phyloP scores from a whole-genome alignment of 2,113 vertebrate genomes.

The Eulemur macaco region DNA sequence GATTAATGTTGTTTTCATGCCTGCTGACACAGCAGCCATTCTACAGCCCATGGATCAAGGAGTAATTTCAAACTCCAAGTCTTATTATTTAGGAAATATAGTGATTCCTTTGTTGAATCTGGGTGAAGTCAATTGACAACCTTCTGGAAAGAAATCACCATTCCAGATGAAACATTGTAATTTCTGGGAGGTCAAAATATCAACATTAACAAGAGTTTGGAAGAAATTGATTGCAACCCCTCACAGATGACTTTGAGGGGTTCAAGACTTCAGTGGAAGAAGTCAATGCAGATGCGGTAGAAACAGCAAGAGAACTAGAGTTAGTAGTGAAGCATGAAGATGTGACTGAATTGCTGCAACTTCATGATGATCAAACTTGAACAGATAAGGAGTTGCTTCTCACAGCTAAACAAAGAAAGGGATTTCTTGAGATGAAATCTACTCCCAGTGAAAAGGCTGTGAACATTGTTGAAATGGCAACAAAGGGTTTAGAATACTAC shows the following conservation, averaged over 20 bases:
- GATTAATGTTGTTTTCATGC: not conserved
- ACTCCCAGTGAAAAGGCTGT: not conserved
- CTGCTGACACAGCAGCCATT: not conserved
- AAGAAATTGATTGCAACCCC: not conserved
- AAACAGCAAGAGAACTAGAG: not conserved
- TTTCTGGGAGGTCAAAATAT: not conserved
- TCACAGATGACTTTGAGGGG: not conserved
- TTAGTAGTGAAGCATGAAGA: not conserved
- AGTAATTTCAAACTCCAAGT: not conserved
- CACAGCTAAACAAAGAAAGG: not conserved
- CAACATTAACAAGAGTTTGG: not conserved
- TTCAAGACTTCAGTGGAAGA: not conserved
- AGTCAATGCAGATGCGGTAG: not conserved
- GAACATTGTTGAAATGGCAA: not conserved
- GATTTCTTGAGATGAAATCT: not conserved
- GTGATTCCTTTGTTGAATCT: not conserved
- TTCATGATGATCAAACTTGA: not conserved
- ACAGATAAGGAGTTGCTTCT: not conserved
- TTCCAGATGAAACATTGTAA: not conserved
- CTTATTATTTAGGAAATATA: not conserved
- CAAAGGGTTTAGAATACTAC: not conserved
- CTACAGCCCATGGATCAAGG: not conserved
- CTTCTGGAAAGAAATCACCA: not conserved
- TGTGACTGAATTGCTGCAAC: not conserved
- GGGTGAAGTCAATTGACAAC: not conserved